A percentile compares a stretch with the other conserved stretches of the same genome.
phyloP scores from a whole-genome alignment of 1,140 invertebrate species.

The Yoshiicerus persimilis region DNA sequence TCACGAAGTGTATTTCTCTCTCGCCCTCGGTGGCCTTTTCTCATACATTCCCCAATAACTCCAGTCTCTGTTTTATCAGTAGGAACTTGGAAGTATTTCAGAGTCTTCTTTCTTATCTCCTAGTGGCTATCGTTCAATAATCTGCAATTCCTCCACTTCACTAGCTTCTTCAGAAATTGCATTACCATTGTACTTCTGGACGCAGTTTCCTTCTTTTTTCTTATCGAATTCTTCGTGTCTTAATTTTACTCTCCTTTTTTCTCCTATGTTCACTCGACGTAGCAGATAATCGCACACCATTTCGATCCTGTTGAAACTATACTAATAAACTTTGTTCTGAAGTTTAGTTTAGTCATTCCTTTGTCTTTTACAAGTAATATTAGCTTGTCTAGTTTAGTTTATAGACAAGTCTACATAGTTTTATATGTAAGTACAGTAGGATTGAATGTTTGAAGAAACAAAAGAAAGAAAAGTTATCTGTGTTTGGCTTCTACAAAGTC shows the following conservation, averaged over 20 bases:
- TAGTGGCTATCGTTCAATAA: not conserved
- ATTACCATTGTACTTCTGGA: not conserved
- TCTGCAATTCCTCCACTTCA: not conserved
- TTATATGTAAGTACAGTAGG: no score
- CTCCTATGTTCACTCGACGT: not conserved
- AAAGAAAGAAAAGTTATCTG: not conserved
- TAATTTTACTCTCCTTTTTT: not conserved
- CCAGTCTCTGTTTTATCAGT: not conserved
- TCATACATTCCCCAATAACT: not conserved
- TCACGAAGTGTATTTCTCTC: constrained; percentile 20
- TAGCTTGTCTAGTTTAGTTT: no score
- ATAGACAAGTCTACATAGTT: no score
- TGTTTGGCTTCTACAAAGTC: not conserved
- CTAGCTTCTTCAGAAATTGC: not conserved
- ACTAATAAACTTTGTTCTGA: not conserved
- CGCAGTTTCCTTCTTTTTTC: not conserved
- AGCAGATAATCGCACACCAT: not conserved
- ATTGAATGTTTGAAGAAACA: no score
- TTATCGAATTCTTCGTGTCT: not conserved
- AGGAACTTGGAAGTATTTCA: not conserved
- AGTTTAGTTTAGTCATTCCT: no score
- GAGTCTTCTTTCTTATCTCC: not conserved
- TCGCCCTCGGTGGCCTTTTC: constrained; percentile 23
- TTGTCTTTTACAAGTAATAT: no score
- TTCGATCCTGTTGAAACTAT: not conserved